Evolutionary conservation across 2,888 invertebrate genomes (phyloP).

Genomic region (Aphodius sticticus): DNA sequence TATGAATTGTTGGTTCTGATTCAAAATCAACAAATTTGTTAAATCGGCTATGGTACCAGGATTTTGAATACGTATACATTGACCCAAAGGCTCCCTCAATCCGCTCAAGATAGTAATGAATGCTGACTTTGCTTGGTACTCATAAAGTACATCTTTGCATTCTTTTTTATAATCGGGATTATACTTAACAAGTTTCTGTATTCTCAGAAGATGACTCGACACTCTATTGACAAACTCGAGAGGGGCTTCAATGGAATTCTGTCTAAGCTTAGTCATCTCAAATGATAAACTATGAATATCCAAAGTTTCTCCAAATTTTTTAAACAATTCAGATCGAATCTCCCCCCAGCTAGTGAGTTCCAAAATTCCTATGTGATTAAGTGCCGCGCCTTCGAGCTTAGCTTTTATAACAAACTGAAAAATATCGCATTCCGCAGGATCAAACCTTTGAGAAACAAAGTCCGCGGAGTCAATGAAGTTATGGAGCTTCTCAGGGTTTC

Average conservation of each 20-base stretch:
- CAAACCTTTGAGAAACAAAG: neutral
- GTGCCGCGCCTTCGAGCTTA: neutral
- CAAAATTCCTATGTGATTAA: neutral
- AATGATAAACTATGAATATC: neutral
- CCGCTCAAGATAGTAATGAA: slow-evolving; percentile 9
- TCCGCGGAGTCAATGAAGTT: neutral
- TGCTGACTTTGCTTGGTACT: slow-evolving; percentile 8
- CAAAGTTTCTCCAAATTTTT: neutral
- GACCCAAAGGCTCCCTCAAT: neutral
- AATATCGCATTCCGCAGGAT: neutral
- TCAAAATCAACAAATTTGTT: too few species aligned
- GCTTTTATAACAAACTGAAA: neutral
- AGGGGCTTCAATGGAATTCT: neutral
- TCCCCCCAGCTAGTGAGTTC: neutral
- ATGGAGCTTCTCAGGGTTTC: neutral
- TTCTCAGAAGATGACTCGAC: neutral
- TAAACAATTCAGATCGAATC: neutral
- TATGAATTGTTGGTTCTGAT: too few species aligned
- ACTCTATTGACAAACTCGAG: neutral
- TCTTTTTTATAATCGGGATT: neutral
- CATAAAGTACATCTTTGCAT: neutral
- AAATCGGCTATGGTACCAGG: neutral
- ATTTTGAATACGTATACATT: neutral
- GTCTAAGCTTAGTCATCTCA: neutral
- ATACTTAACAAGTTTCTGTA: neutral